phyloP scores from a whole-genome alignment of 2,113 vertebrate species.

The Taxidea taxus region DNA sequence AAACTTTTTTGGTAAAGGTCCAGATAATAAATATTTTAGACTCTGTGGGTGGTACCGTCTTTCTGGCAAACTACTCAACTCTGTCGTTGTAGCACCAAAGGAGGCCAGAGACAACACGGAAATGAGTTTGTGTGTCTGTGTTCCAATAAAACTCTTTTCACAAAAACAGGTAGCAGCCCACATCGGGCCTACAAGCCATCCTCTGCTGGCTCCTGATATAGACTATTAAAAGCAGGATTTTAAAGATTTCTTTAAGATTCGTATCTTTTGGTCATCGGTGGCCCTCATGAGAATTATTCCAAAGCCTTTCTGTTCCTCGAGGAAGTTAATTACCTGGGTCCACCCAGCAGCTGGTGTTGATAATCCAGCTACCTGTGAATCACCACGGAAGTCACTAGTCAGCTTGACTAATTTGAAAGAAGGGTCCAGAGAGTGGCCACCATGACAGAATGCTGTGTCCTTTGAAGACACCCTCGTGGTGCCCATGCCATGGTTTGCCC shows the following conservation, averaged over 20 bases:
- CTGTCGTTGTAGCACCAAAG: background rate
- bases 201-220: background rate
- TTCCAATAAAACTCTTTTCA: background rate
- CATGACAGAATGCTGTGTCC: background rate
- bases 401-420: background rate
- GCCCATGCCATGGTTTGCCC: background rate
- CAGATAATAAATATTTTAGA: background rate
- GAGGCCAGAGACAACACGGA: background rate
- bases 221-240: background rate
- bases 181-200: background rate
- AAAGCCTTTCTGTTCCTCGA: background rate
- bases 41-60: background rate
- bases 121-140: background rate
- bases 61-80: background rate
- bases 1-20: background rate
- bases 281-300: background rate
- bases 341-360: background rate
- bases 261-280: background rate
- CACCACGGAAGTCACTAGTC: background rate
- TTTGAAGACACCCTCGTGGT: background rate
- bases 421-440: background rate
- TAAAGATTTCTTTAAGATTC: background rate
- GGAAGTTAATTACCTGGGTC: background rate
- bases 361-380: background rate
- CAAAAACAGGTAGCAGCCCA: background rate